Base-by-base conservation (phyloP, 2,888 invertebrate species). In the Craniophora ligustri region DNA sequence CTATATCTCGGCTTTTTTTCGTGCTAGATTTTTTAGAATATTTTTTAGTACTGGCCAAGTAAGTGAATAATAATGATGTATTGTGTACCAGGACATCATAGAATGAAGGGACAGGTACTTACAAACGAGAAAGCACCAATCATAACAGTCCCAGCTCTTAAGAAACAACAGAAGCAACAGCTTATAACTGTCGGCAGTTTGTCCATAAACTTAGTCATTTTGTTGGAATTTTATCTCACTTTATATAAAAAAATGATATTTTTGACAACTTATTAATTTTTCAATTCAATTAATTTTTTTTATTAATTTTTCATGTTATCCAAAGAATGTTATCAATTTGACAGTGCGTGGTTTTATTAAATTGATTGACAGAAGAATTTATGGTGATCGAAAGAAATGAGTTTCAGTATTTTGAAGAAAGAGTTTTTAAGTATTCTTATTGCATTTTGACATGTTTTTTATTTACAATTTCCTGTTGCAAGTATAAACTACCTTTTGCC, bases 111-210 rank as follows among this genome's bases (percentile, higher is more conserved):
- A 28, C 0, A 7, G 15, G 11, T 63, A 85, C 88, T 82, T 72
- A 90, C 91, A 56, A 89, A 90, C 1, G 89, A 88, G 23, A 88
- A 78, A 0, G 84, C 0, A 0, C 82, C 84, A 34, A 91, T 90
- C 76, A 90, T 74, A 0, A 90, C 82, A 7, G 86, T 87, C 0
- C 91, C 91, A 34, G 89, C 89, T 48, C 89, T 76, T 0, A 91
- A 67, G 26, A 88, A 90, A 21, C 91, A 90, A 60, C 91, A 91
- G 39, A 88, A 90, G n/a, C 91, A 91, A 42, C 90, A 91, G 73
- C 88, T 89, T 45, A 88, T 87, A 0, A 91, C 91, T 0, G 85
- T 85, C 1, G 91, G 91, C 5, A 90, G 39, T 19, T 50, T 71
- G 16, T 89, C 84, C 87, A 90, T 83, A 14, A 72, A 73, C 54